Evolutionary conservation across 2,113 vertebrate genomes (phyloP), one percentile per base, ranked within the genome.

Genomic region (Nanorana parkeri): DNA sequence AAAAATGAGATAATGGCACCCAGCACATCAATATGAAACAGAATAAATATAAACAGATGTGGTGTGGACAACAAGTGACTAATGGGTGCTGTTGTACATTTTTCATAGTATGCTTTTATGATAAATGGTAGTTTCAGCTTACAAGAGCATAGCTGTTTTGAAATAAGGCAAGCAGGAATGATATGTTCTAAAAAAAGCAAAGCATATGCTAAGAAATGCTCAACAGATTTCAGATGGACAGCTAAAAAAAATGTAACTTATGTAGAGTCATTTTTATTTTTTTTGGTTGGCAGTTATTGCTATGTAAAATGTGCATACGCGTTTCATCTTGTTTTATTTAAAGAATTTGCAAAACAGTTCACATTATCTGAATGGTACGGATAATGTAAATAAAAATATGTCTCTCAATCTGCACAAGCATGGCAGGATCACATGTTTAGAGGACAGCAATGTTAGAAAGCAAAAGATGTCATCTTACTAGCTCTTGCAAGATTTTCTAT

Each of bases 191-290:
- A 26, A 63, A 76, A 63, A 76, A 76, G 73, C 63, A 63, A 76
- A 76, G 26, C 73, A 76, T 76, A 63, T 76, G 73, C 36, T 63
- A 63, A 76, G n/a, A 61, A 76, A 76, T 63, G 32, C 56, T 64
- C 29, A 76, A 76, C 73, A 76, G 73, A 76, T 76, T 76, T 76
- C 32, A 64, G 58, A 76, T 24, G 73, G 73, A 64, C 73, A 64
- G 29, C 20, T 76, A 63, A 63, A 76, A 61, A 76, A 76, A 76
- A 61, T 51, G 28, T 0, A 63, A 64, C 58, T 76, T 58, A 76
- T 64, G 32, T 24, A 24, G 54, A 61, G 56, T 75, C 56, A 61
- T 55, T 36, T 36, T n/a, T n/a, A 36, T 36, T 36, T 47, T 75
- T 61, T 61, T 21, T 2, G n/a, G 63, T 26, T 36, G 73, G 29